Base-by-base conservation (phyloP, 2,113 vertebrate species). In the Willisornis vidua region DNA sequence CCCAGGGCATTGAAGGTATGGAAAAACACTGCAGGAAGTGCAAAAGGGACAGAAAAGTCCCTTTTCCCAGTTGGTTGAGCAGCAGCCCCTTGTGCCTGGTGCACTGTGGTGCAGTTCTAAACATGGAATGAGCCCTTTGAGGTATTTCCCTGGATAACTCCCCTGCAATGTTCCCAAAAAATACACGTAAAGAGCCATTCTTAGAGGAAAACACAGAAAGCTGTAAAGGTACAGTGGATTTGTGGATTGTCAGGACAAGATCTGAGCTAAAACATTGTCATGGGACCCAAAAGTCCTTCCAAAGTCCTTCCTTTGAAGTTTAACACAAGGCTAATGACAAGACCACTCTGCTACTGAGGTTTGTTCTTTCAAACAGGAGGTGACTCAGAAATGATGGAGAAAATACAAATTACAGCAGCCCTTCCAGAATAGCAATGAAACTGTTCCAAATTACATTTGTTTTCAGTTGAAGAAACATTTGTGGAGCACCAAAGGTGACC, bases 391-490 rank as follows among this genome's bases (percentile, higher is more conserved):
- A 48, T 5, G 8, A 37, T 5, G 33, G 43, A 41, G 37, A 58
- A 85, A 77, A 75, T 13, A 54, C 26, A 48, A 68, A 89, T 75
- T 45, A 45, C 57, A 68, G 22, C 61, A 45, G n/a, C 16, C 48
- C 33, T 90, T 77, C 48, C 80, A 77, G 75, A 89, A 59, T 14
- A 57, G 33, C 48, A 55, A 67, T 55, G 84, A 75, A 78, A 57
- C 61, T 10, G 24, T 93, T 89, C 61, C 57, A 75, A 87, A 85
- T 81, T 81, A 55, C n/a, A 46, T 65, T 85, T 77, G 54, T 84
- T 93, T 86, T 84, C 39, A 45, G 45, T 89, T 75, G 80, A 91
- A 61, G 71, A 75, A 95, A 83, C 58, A 18, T 79, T 87, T 79
- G 79, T 57, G 43, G 92, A 83, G 46, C 31, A 16, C 73, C 3